Percentiles rank a stretch among this genome's conserved stretches.
Evolutionary conservation across 2,113 vertebrate species (phyloP).

Genomic region (Malurus melanocephalus): DNA sequence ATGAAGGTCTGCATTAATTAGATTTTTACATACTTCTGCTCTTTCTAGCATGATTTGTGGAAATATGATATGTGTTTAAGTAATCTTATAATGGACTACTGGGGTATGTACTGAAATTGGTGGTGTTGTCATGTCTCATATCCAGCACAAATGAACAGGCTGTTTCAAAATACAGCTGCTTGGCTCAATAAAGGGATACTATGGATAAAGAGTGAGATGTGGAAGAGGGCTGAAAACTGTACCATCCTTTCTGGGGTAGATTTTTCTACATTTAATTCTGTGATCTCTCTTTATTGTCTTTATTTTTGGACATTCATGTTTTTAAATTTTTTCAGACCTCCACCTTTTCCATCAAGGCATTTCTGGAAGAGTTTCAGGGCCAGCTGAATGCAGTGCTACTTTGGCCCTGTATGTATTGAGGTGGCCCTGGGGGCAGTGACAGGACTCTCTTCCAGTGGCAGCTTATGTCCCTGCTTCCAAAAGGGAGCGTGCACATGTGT

Average conservation of each 20-base stretch:
- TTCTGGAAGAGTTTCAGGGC: not conserved
- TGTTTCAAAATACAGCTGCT: not conserved
- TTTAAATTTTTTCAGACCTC: not conserved
- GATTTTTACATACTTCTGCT: not conserved
- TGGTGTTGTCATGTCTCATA: not conserved
- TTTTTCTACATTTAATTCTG: not conserved
- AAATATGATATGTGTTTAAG: not conserved
- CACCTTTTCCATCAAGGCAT: accelerated
- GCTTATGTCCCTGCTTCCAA: not conserved
- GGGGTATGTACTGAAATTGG: not conserved
- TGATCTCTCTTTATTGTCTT: not conserved
- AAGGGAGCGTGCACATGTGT: accelerated
- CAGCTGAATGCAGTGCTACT: not conserved
- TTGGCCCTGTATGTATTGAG: accelerated
- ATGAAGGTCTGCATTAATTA: not conserved
- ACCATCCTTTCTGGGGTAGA: not conserved
- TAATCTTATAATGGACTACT: not conserved
- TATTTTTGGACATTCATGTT: not conserved
- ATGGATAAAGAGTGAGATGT: accelerated
- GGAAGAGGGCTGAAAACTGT: accelerated
- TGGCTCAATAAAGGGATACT: not conserved
- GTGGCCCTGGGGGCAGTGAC: not conserved
- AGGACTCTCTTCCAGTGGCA: not conserved
- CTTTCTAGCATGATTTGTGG: not conserved
- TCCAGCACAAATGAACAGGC: not conserved